Evolutionary conservation across 2,888 invertebrate genomes (phyloP), one percentile per base, ranked within the genome.

Genomic region (Spodoptera exigua): DNA sequence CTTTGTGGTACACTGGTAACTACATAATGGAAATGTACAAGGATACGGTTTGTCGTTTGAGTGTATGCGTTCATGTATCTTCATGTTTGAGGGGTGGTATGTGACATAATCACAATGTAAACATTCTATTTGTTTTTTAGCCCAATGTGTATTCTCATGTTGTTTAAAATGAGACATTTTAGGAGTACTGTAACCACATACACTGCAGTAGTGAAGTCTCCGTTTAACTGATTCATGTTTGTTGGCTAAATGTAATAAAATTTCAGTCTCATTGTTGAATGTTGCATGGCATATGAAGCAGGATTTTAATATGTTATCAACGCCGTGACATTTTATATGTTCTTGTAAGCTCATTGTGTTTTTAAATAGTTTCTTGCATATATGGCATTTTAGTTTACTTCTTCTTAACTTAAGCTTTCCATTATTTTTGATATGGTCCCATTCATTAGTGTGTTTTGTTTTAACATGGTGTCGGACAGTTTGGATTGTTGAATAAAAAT

Each of bases 31-130:
- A 10, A 56, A 63, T 3, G 1, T 18, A 55, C 74, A 74, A 0
- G 2, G 1, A 44, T 73, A 74, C 0, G 70, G 74, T 55, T 73
- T 74, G n/a, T 59, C 43, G 41, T 69, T 63, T 1, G 64, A 76
- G 45, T 89, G 89, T 48, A 76, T 83, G 2, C 70, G 63, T 48
- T 76, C 68, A 70, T 89, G 88, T 32, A 79, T 81, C 27, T 66
- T 86, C 18, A 89, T 71, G 69, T 89, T 89, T 0, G 82, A 40
- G 36, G 7, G 4, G 40, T 62, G 52, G 41, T 66, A 59, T 0
- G 76, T 74, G 12, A 37, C 45, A 48, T 76, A 74, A 9, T 63
- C 51, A 54, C 74, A 74, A 11, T 37, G 13, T 1, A 40, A 16
- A 46, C 74, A 74, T 54, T 66, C 73, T 5, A 47, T 41, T 4